A percentile compares a stretch with the other conserved stretches of the same genome.
These are phyloP conservation scores for Ophonus ardosiacus DNA, from an alignment of 2,888 invertebrate genomes.

Conservation along the genomic window DNA sequence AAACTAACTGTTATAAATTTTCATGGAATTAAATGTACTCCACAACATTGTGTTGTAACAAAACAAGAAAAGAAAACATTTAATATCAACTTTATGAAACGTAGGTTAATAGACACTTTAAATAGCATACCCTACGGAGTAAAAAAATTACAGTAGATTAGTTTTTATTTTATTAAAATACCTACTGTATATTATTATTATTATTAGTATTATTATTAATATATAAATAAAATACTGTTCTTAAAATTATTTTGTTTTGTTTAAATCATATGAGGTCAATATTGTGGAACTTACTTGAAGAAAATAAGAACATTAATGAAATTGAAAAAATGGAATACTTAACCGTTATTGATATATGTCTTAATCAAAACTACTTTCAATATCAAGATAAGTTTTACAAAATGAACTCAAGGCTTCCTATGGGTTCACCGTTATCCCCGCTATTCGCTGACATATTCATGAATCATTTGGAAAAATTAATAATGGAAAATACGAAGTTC, in stretches of 20 bases:
- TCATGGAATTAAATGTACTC: not conserved
- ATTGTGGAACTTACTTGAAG: too few species aligned
- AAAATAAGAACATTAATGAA: too few species aligned
- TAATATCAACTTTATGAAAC: not conserved
- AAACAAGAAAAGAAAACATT: not conserved
- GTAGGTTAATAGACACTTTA: not conserved
- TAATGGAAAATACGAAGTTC: not conserved
- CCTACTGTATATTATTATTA: too few species aligned
- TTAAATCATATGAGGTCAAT: too few species aligned
- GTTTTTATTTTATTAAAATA: not conserved
- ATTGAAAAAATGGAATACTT: too few species aligned
- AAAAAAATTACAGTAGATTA: not conserved
- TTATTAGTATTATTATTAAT: too few species aligned
- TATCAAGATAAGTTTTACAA: not conserved
- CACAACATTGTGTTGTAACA: not conserved
- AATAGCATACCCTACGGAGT: not conserved
- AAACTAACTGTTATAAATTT: not conserved
- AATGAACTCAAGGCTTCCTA: not conserved
- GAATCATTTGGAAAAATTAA: not conserved
- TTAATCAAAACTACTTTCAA: constrained; percentile 1
- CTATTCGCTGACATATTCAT: too few species aligned
- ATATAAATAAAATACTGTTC: too few species aligned
- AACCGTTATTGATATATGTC: too few species aligned
- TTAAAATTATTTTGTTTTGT: too few species aligned
- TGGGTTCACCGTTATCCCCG: constrained; percentile 16